These are phyloP conservation scores for Drosophila yooni DNA, from an alignment of 2,888 invertebrate species.

Conservation along the genomic window DNA sequence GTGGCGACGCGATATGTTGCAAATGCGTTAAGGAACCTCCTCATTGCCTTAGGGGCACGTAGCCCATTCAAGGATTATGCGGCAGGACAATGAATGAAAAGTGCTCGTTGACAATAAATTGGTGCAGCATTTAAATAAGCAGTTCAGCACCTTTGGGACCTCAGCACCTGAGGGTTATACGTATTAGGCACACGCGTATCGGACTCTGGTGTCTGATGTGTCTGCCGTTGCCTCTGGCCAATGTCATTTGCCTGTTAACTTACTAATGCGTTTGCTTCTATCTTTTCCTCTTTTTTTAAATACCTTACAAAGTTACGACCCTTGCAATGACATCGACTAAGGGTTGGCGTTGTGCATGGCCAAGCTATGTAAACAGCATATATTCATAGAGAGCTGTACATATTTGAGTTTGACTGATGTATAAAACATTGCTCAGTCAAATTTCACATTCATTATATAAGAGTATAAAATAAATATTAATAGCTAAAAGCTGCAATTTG, in stretches of 20 bases:
- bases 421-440: background rate
- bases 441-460: background rate
- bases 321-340: background rate
- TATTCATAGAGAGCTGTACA: background rate
- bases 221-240: slow-evolving; percentile 45
- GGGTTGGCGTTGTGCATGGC: slow-evolving; percentile 13
- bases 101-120: slow-evolving; percentile 77
- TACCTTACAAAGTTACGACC: slow-evolving; percentile 17
- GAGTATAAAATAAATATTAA: background rate
- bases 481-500: background rate
- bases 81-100: slow-evolving; percentile 77
- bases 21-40: slow-evolving; percentile 63
- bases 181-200: slow-evolving; percentile 31
- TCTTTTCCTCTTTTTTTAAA: background rate
- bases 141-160: slow-evolving; percentile 40
- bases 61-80: slow-evolving; percentile 74
- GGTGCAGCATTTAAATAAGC: slow-evolving; percentile 78
- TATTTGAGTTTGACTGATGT: background rate
- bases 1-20: slow-evolving; percentile 45
- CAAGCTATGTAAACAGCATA: background rate
- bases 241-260: slow-evolving; percentile 48
- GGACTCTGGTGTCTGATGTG: slow-evolving; percentile 28
- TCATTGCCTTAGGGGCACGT: slow-evolving; percentile 60
- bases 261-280: slow-evolving; percentile 64
- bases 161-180: slow-evolving; percentile 42